phyloP scores from a whole-genome alignment of 2,797 vertebrate species.

The Nyctalus aviator region DNA sequence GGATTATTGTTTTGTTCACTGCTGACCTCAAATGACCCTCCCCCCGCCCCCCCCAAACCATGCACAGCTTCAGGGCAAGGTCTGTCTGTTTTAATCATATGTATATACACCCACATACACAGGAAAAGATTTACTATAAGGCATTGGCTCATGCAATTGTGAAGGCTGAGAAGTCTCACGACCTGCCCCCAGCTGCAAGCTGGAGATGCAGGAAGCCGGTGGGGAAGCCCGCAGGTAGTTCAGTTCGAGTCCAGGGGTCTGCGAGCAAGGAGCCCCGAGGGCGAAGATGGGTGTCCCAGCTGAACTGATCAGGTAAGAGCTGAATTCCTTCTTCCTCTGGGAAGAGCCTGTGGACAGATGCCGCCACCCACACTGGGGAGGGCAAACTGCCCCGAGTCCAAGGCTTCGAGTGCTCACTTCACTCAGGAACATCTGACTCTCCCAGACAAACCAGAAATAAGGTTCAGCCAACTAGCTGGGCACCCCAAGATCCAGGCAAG shows the following conservation, averaged over 20 bases:
- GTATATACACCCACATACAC: no score
- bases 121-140: not conserved
- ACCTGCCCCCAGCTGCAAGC: not conserved
- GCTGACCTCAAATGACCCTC: no score
- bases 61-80: no score
- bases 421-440: not conserved
- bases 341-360: not conserved
- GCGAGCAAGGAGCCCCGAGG: no score
- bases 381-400: not conserved
- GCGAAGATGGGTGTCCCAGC: not conserved
- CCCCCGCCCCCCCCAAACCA: no score
- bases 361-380: not conserved
- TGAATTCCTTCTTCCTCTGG: not conserved
- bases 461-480: not conserved
- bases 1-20: no score
- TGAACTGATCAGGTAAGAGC: not conserved
- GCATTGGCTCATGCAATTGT: not conserved
- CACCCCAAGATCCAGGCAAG: not conserved
- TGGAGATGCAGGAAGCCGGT: not conserved
- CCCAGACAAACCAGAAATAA: not conserved
- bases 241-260: not conserved
- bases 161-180: not conserved
- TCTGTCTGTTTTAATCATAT: no score
- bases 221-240: not conserved
- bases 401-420: not conserved